Conservation (phyloP, 1,140 invertebrate genomes). For the roundworm (Caenorhabditis elegans) region WBcel235 BX284602.5:5781501-5782000, state of each 20-base stretch:
- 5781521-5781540: too few species aligned
- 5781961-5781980: neutral
- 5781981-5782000: neutral
- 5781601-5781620: neutral
- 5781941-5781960: neutral
- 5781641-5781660: neutral
- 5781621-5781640: neutral
- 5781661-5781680: conserved; percentile 25
- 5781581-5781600: too few species aligned
- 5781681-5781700: conserved; percentile 8
- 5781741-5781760: too few species aligned
- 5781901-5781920: neutral
- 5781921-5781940: neutral
- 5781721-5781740: neutral
- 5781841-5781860: conserved; percentile 9
- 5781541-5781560: too few species aligned
- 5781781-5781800: neutral
- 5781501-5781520: too few species aligned
- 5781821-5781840: conserved; percentile 5
- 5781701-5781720: conserved; percentile 19
- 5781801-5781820: neutral
- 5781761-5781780: too few species aligned
- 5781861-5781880: too few species aligned
- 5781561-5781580: too few species aligned
- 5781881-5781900: neutral